A percentile compares a stretch with the other conserved stretches of the same genome.
These are phyloP conservation scores for Amblyopsis rosae DNA, from an alignment of 2,113 vertebrate genomes.

Conservation along the genomic window DNA sequence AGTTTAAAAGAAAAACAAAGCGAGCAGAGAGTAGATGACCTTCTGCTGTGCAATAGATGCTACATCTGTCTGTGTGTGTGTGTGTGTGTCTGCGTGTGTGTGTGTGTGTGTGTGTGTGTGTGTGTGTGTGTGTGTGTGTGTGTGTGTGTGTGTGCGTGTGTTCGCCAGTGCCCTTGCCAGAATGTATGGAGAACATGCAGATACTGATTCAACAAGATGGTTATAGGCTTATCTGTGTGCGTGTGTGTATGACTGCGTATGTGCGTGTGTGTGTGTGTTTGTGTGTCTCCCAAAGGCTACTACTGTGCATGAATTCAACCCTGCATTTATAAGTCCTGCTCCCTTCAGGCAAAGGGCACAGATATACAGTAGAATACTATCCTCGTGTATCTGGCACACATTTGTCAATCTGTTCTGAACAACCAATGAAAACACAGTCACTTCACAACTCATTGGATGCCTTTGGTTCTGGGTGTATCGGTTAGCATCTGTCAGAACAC, in stretches of 20 bases:
- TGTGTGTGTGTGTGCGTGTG: background rate
- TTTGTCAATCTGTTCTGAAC: conserved; percentile 50
- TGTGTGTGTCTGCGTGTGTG: conserved; percentile 3
- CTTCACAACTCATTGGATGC: conserved; percentile 63
- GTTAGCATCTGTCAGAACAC: conserved; percentile 42
- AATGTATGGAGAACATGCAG: conserved; percentile 20
- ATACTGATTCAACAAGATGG: conserved; percentile 39
- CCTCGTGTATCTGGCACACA: conserved; percentile 64
- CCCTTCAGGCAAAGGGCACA: conserved; percentile 44
- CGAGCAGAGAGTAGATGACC: too few relatives aligned
- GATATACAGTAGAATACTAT: conserved; percentile 24
- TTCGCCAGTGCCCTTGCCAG: conserved; percentile 17
- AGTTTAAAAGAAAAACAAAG: too few relatives aligned
- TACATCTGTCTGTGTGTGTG: background rate
- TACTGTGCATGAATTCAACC: conserved; percentile 28
- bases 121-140: conserved; percentile 9
- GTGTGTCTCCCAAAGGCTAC: conserved; percentile 5
- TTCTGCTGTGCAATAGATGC: background rate
- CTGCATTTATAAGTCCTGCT: conserved; percentile 43
- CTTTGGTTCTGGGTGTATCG: conserved; percentile 46
- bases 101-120: background rate
- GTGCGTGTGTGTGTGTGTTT: conserved; percentile 23
- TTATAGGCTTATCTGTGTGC: conserved; percentile 33
- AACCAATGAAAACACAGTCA: conserved; percentile 57
- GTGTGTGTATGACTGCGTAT: conserved; percentile 8